phyloP scores from a whole-genome alignment of 2,113 vertebrate genomes.

The Urocolius indicus region DNA sequence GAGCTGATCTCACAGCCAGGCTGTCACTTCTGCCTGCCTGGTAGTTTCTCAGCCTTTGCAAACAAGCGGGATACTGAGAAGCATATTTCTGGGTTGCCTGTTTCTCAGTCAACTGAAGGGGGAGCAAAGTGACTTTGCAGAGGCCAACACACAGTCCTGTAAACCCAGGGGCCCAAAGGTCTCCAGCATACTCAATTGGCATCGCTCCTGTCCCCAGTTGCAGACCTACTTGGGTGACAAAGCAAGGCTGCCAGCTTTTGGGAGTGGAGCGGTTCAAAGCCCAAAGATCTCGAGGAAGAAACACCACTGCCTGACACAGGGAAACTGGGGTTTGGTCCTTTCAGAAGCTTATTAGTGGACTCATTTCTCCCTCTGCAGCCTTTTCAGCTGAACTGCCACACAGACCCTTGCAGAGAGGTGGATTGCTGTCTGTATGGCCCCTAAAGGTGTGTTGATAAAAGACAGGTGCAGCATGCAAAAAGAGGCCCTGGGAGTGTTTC shows the following conservation, averaged over 20 bases:
- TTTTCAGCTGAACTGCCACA: background rate
- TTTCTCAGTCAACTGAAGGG: background rate
- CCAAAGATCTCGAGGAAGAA: background rate
- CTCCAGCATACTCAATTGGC: background rate
- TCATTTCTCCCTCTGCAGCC: background rate
- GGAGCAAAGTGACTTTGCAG: background rate
- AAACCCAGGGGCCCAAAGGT: background rate
- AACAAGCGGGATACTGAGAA: background rate
- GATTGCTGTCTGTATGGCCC: background rate
- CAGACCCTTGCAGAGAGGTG: background rate
- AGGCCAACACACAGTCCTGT: background rate
- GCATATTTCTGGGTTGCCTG: background rate
- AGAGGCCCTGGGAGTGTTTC: background rate
- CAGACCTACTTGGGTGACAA: background rate
- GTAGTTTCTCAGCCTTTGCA: background rate
- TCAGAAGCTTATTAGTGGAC: background rate
- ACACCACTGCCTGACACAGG: background rate
- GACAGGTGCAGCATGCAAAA: background rate
- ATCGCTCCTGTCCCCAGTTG: background rate
- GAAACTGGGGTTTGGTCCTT: background rate
- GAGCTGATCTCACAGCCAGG: background rate
- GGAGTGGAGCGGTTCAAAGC: background rate
- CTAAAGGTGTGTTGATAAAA: background rate
- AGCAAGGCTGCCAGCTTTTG: background rate
- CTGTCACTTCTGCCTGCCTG: background rate